Conservation (phyloP, 92 coral and sea anemone genomes). For the Parazoanthus swiftii region DNA sequence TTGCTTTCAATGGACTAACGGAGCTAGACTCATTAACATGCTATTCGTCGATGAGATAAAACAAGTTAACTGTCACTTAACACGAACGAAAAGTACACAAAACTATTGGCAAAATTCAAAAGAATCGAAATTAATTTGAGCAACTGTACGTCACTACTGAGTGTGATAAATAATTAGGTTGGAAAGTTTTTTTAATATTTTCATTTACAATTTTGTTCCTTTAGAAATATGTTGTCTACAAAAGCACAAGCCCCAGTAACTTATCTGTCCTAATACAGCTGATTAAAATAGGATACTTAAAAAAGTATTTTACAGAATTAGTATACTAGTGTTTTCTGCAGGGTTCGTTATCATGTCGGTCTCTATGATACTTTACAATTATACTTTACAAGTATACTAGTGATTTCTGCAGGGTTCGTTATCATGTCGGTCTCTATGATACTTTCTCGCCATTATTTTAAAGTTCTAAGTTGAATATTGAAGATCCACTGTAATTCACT, state of each 20-base stretch:
- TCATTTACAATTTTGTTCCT: background rate
- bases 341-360: background rate
- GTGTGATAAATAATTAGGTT: background rate
- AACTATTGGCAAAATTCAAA: constrained; percentile 3
- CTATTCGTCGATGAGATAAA: constrained; percentile 19
- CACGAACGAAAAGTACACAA: constrained; percentile 26
- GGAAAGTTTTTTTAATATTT: background rate
- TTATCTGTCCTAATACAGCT: background rate
- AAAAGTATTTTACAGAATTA: background rate
- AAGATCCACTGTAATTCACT: background rate
- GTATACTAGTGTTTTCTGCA: background rate
- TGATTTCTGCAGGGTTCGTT: background rate
- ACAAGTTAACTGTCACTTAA: constrained; percentile 23
- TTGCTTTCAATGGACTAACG: constrained; percentile 1
- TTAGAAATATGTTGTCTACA: too few species aligned
- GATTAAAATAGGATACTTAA: too few species aligned
- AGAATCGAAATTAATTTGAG: constrained; percentile 1
- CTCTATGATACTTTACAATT: too few species aligned
- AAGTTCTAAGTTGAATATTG: background rate
- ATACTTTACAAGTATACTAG: too few species aligned
- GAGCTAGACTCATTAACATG: constrained; percentile 17
- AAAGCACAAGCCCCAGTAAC: background rate
- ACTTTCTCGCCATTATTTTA: background rate
- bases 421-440: background rate
- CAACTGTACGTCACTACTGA: background rate